Evolutionary conservation across 2,888 invertebrate genomes (phyloP).

Genomic region (Baccha elongata): DNA sequence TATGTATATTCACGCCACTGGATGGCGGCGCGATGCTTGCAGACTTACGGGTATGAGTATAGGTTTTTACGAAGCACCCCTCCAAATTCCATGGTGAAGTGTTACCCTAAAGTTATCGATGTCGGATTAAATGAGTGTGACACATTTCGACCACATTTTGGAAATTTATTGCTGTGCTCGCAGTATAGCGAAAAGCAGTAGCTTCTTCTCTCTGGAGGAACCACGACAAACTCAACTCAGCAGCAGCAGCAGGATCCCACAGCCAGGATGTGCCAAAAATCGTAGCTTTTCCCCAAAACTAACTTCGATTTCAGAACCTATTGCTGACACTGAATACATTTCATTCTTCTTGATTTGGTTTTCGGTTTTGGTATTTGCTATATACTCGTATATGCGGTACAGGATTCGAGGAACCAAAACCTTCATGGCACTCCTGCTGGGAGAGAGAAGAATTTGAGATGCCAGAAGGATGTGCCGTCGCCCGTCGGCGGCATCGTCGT

Average conservation of each 20-base stretch:
- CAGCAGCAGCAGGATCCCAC: neutral
- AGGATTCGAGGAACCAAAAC: constrained; percentile 37
- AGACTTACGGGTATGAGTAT: constrained; percentile 17
- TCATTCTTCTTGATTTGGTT: constrained; percentile 60
- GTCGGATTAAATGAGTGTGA: constrained; percentile 72
- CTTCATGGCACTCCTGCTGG: constrained; percentile 20
- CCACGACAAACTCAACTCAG: neutral
- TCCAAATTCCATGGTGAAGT: constrained; percentile 15
- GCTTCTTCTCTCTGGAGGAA: constrained; percentile 15
- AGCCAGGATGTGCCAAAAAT: constrained; percentile 67
- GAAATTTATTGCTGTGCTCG: constrained; percentile 67
- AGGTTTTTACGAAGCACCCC: neutral
- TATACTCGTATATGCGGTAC: constrained; percentile 24
- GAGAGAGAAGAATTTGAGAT: neutral
- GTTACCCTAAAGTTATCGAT: constrained; percentile 63
- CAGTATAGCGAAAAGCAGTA: neutral
- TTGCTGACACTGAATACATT: constrained; percentile 65
- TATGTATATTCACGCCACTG: constrained; percentile 41
- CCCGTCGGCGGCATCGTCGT: constrained; percentile 9
- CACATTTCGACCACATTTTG: constrained; percentile 71
- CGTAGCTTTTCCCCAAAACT: constrained; percentile 59
- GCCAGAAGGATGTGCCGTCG: constrained; percentile 26
- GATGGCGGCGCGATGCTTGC: constrained; percentile 36
- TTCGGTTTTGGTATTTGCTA: constrained; percentile 63
- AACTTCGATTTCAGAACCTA: constrained; percentile 60